These are phyloP conservation scores for Monodelphis domestica DNA, from an alignment of 2,797 vertebrate genomes.

Conservation along the genomic window DNA sequence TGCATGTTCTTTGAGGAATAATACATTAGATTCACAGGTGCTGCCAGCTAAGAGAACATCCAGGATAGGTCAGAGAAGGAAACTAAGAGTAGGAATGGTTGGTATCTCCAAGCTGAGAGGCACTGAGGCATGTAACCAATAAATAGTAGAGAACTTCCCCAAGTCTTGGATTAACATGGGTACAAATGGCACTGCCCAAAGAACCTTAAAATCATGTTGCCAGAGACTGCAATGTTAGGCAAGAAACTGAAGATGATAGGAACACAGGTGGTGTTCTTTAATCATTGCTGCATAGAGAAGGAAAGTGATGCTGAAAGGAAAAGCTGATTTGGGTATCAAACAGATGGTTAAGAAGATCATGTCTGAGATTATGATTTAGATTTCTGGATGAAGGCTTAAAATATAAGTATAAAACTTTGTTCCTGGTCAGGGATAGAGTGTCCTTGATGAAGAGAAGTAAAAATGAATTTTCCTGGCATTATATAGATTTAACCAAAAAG, in stretches of 20 bases:
- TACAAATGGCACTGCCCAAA: neutral
- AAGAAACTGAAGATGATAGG: neutral
- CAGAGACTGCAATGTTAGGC: neutral
- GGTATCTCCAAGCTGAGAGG: neutral
- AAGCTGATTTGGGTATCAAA: neutral
- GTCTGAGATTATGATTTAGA: neutral
- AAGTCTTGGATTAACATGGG: neutral
- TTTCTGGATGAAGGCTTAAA: neutral
- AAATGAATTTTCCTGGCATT: neutral
- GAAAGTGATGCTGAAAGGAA: neutral
- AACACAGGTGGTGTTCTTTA: neutral
- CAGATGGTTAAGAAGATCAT: neutral
- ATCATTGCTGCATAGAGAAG: neutral
- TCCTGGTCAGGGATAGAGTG: neutral
- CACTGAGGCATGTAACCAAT: neutral
- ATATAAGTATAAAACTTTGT: neutral
- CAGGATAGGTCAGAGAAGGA: neutral
- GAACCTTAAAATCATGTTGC: neutral
- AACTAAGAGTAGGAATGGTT: neutral
- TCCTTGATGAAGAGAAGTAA: neutral
- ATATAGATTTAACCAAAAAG: neutral
- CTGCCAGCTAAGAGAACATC: neutral
- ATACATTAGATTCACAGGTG: neutral
- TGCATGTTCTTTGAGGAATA: neutral
- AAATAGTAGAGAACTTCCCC: neutral